Evolutionary conservation across 2,888 invertebrate genomes (phyloP).

Genomic region (Eupeodes luniger): DNA sequence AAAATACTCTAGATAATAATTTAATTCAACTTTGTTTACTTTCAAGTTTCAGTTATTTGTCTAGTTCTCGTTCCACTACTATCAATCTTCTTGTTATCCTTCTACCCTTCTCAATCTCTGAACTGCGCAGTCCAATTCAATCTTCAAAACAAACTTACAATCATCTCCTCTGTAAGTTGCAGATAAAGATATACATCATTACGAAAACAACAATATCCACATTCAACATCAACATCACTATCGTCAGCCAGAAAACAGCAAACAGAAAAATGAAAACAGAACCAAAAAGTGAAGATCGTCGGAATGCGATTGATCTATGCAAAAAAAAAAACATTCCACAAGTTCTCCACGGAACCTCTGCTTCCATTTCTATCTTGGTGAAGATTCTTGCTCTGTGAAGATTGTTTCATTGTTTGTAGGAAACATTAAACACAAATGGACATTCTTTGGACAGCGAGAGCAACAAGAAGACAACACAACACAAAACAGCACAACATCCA

Average conservation of each 20-base stretch:
- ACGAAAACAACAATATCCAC: constrained; percentile 6
- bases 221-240: constrained; percentile 13
- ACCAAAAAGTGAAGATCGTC: constrained; percentile 17
- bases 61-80: background rate
- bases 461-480: background rate
- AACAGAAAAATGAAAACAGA: background rate
- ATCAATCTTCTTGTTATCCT: background rate
- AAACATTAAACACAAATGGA: constrained; percentile 65
- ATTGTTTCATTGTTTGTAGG: constrained; percentile 60
- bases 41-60: no score
- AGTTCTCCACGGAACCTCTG: constrained; percentile 9
- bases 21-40: no score
- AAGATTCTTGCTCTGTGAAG: constrained; percentile 24
- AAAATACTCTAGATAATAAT: no score
- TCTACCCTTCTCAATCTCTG: background rate
- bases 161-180: background rate
- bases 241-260: background rate
- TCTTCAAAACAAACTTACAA: background rate
- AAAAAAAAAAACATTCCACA: constrained; percentile 34
- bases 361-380: background rate
- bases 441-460: constrained; percentile 33
- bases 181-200: constrained; percentile 12
- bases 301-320: constrained; percentile 66
- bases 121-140: background rate
- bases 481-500: background rate